A percentile compares a stretch with the other conserved stretches of the same genome.
Evolutionary conservation across 2,797 vertebrate genomes (phyloP).

Genomic region (Enoplosus armatus): DNA sequence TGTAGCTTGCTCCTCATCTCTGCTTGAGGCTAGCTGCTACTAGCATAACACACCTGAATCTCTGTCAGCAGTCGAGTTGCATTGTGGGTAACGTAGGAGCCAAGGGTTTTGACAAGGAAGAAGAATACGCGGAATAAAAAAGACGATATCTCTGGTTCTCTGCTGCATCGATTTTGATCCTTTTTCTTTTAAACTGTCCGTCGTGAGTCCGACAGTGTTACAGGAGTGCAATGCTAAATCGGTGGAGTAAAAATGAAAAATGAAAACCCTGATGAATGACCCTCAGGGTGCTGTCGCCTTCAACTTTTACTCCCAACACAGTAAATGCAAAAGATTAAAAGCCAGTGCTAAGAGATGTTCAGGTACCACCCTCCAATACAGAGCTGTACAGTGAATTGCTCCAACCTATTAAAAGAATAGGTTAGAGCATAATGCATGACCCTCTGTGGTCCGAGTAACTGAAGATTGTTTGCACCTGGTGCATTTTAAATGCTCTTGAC

Average conservation of each 20-base stretch:
- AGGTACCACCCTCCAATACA: conserved; percentile 18
- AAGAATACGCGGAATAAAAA: not conserved
- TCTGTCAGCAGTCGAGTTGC: not conserved
- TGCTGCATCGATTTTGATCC: not conserved
- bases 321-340: conserved; percentile 19
- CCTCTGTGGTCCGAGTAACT: conserved; percentile 23
- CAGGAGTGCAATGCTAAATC: not conserved
- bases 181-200: conserved; percentile 1
- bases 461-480: conserved; percentile 38
- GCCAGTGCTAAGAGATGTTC: conserved; percentile 25
- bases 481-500: conserved; percentile 33
- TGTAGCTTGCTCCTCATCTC: conserved; percentile 7
- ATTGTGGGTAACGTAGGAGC: not conserved
- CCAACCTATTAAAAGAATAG: conserved; percentile 1
- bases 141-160: not conserved
- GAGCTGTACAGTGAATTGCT: conserved; percentile 4
- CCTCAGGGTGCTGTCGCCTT: conserved; percentile 31
- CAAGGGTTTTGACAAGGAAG: conserved; percentile 10
- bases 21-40: conserved; percentile 1
- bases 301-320: conserved; percentile 4
- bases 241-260: not conserved
- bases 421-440: not conserved
- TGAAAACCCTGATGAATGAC: not conserved
- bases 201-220: not conserved
- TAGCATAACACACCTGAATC: not conserved